A percentile compares a stretch with the other conserved stretches of the same genome.
Conservation (phyloP, 2,113 vertebrate species). For the Jaculus jaculus region DNA sequence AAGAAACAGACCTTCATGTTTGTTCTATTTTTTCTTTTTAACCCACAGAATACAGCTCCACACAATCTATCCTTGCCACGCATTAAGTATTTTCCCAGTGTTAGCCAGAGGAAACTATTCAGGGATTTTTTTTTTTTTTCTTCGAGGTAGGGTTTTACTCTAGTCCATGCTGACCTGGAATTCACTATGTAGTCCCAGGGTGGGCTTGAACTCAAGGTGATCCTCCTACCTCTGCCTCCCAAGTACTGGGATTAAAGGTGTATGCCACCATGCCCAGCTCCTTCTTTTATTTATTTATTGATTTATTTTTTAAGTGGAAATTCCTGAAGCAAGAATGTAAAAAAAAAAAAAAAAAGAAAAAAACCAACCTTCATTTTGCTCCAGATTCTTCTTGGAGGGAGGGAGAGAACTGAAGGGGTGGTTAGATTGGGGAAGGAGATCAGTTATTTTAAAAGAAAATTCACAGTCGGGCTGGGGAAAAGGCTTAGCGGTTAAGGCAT, state of each 20-base stretch:
- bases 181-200: no score
- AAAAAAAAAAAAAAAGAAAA: not conserved
- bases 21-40: not conserved
- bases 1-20: not conserved
- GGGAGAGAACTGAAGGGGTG: not conserved
- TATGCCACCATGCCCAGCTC: no score
- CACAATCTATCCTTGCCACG: not conserved
- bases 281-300: no score
- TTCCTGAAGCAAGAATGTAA: not conserved
- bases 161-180: no score
- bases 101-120: not conserved
- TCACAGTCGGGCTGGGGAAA: not conserved
- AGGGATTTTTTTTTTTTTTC: not conserved
- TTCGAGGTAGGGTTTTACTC: no score
- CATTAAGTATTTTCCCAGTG: not conserved
- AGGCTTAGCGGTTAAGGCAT: no score
- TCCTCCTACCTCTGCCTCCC: no score
- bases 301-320: not conserved
- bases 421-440: not conserved
- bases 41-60: not conserved
- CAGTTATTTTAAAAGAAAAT: constrained; percentile 1
- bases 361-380: not conserved
- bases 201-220: no score
- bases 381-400: not conserved
- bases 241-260: no score